Evolutionary conservation across 2,888 invertebrate genomes (phyloP).

Genomic region (Choreutis nemorana): DNA sequence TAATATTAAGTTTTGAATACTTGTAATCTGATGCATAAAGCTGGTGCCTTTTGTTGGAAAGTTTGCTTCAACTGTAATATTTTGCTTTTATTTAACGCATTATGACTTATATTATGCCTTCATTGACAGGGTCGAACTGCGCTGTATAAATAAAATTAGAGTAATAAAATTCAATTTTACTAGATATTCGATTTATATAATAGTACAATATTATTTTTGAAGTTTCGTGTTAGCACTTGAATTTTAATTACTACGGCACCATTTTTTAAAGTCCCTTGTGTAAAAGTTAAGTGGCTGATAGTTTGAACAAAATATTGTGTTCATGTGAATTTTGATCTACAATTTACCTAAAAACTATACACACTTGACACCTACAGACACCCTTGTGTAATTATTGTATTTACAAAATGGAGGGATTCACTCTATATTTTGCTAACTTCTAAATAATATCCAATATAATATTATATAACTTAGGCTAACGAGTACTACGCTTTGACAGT

Average conservation of each 20-base stretch:
- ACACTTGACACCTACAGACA: no score
- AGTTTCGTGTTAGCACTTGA: constrained; percentile 48
- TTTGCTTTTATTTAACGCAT: constrained; percentile 3
- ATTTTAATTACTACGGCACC: constrained; percentile 45
- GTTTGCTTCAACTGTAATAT: constrained; percentile 13
- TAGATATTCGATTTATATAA: constrained; percentile 44
- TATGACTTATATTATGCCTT: constrained; percentile 52
- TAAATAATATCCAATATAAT: constrained; percentile 22
- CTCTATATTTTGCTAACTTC: constrained; percentile 37
- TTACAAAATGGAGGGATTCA: no score
- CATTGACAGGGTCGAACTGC: constrained; percentile 58
- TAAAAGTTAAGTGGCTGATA: no score
- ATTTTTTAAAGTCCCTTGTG: constrained; percentile 29
- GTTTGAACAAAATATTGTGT: no score
- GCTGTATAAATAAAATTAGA: constrained; percentile 49
- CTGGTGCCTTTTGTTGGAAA: constrained; percentile 23
- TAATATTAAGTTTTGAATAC: no score
- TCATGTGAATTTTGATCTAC: no score
- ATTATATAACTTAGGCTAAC: no score
- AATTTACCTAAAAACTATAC: no score
- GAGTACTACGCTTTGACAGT: no score
- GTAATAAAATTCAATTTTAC: constrained; percentile 47
- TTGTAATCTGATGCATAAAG: no score
- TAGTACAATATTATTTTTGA: constrained; percentile 44
- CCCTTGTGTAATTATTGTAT: no score